Percentiles rank a stretch among this genome's conserved stretches.
These are phyloP conservation scores for Ceyx cyanopectus DNA, from an alignment of 2,113 vertebrate genomes.

Conservation along the genomic window DNA sequence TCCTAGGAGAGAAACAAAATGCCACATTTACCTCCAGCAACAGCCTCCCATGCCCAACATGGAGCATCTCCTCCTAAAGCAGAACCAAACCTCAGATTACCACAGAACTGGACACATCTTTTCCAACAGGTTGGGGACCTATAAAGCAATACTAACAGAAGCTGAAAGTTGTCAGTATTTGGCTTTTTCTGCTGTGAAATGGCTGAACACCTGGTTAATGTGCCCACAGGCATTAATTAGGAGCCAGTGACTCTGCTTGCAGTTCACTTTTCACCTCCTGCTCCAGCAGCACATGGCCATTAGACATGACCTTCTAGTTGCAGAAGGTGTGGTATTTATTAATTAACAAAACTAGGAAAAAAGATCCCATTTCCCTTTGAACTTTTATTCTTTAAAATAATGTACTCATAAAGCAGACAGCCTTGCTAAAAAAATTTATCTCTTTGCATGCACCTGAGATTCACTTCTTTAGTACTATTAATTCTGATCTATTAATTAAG, in stretches of 20 bases:
- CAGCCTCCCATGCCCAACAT: not conserved
- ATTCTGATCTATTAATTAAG: conserved; percentile 53
- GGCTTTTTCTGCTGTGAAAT: conserved; percentile 50
- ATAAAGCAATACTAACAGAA: not conserved
- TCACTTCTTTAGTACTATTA: not conserved
- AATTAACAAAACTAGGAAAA: conserved; percentile 59
- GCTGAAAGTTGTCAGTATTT: conserved; percentile 18
- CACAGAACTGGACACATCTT: not conserved
- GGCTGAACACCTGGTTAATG: conserved; percentile 77
- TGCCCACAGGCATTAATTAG: conserved; percentile 74
- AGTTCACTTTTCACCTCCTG: conserved; percentile 55
- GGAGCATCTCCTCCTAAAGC: not conserved
- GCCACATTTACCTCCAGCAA: not conserved
- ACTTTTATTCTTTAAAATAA: not conserved
- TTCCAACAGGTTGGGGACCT: not conserved
- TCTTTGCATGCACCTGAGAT: not conserved
- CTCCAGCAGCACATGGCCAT: conserved; percentile 37
- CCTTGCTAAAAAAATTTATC: not conserved
- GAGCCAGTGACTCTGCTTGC: conserved; percentile 11
- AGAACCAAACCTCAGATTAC: not conserved
- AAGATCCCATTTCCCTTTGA: conserved; percentile 19
- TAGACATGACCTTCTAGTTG: conserved; percentile 64
- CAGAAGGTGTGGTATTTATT: conserved; percentile 53
- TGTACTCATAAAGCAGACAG: not conserved
- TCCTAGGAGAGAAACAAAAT: not conserved